Evolutionary conservation across 2,888 invertebrate genomes (phyloP), one percentile per base, ranked within the genome.

Genomic region (Drosophila affinis): DNA sequence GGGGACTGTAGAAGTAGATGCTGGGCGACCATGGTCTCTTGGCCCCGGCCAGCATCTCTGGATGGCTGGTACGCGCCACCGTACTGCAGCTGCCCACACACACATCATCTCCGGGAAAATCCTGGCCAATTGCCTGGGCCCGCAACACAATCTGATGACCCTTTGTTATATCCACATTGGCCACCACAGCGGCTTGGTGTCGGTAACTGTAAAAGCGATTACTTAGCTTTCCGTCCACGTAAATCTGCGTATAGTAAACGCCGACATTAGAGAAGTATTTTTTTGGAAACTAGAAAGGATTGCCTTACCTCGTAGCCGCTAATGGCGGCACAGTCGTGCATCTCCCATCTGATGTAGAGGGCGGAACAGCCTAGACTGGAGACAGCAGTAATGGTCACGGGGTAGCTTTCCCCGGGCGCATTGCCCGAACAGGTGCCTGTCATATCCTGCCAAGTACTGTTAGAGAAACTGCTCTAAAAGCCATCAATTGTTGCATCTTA

Each of bases 261-360:
- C 29, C 6, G 1, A 14, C 27, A 17, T 3, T 1, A 3, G 5
- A 17, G 14, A 7, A 6, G 21, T 17, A 12, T 6, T 9, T 5
- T 12, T 29, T 1, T 3, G 3, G 17, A 4, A 2, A 32, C 14
- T 27, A 4, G 6, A 7, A 49, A 10, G 4, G 39, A 5, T 10
- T 17, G 6, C 0, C 46, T 24, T 45, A 91, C 92, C 89, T 92
- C 91, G 61, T 91, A 92, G 9, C 92, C 92, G 17, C 75, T 87
- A 72, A 92, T 82, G 39, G 85, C 90, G 48, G 44, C 65, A 56
- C 89, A 82, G 73, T 89, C 90, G 58, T 86, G 80, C 51, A 91
- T 73, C 29, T 72, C 80, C 92, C 92, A 92, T 65, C 85, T 87
- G 44, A 92, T 71, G 52, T 88, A 91, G 49, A 92, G 81, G 21